Conservation (phyloP, 2,888 invertebrate genomes). For the Lycocerus yunnanus region DNA sequence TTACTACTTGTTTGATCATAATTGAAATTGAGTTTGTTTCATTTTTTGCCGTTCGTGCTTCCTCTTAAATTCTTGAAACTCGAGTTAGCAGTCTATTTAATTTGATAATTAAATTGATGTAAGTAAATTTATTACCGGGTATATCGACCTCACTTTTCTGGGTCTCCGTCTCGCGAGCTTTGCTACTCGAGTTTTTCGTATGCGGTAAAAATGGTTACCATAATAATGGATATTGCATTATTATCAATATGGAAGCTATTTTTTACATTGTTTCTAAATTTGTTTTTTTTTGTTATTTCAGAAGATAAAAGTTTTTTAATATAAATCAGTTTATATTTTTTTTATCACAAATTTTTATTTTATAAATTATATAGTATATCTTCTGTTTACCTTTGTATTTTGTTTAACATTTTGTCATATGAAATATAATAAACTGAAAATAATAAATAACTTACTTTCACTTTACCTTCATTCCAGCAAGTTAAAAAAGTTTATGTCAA, state of each 20-base stretch:
- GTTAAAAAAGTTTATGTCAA: background rate
- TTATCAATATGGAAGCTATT: too few relatives aligned
- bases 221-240: too few relatives aligned
- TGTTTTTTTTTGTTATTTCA: background rate
- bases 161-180: background rate
- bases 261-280: too few relatives aligned
- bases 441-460: background rate
- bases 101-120: background rate
- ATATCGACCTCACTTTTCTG: background rate
- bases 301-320: background rate
- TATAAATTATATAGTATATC: background rate
- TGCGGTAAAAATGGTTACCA: background rate
- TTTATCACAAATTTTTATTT: background rate
- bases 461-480: background rate
- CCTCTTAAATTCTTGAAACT: background rate
- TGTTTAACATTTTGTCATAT: background rate
- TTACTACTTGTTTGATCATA: background rate
- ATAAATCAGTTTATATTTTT: background rate
- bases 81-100: background rate
- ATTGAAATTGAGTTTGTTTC: slow-evolving; percentile 1
- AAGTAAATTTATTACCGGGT: background rate
- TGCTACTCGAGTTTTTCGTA: background rate
- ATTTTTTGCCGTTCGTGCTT: background rate
- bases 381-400: background rate
- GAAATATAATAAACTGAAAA: background rate